Conservation (phyloP, 2,797 vertebrate genomes). For the Alfaro cultratus region DNA sequence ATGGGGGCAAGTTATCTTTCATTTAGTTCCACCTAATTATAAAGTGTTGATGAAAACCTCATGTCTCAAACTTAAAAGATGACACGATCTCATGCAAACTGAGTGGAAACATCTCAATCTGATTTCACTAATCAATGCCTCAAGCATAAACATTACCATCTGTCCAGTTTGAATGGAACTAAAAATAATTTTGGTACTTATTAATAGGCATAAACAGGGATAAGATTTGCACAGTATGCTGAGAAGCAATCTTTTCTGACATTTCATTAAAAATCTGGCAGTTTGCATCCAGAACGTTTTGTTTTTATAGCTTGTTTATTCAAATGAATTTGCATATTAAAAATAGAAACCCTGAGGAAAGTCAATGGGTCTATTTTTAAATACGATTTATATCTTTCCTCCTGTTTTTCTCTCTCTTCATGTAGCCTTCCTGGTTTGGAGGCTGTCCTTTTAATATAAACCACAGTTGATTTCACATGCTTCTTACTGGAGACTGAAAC, state of each 20-base stretch:
- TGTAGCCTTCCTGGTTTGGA: constrained; percentile 34
- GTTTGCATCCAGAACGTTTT: not conserved
- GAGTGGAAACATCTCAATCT: not conserved
- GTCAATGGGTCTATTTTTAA: constrained; percentile 23
- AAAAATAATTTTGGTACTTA: not conserved
- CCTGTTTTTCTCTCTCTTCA: constrained; percentile 24
- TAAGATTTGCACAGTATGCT: not conserved
- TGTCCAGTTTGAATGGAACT: not conserved
- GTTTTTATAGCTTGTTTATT: not conserved
- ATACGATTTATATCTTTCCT: constrained; percentile 5
- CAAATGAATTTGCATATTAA: not conserved
- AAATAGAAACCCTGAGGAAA: constrained; percentile 4
- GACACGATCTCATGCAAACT: not conserved
- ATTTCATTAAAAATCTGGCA: not conserved
- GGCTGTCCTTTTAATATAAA: constrained; percentile 59
- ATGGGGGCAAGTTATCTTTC: not conserved
- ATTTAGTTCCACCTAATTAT: not conserved
- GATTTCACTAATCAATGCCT: not conserved
- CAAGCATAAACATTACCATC: not conserved
- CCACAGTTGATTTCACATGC: constrained; percentile 54
- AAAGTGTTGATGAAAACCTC: not conserved
- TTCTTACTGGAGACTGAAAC: constrained; percentile 19
- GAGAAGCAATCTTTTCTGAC: not conserved
- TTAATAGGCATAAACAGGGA: not conserved
- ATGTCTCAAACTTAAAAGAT: not conserved